Evolutionary conservation across 2,888 invertebrate species (phyloP).

Genomic region (Laothoe populi): DNA sequence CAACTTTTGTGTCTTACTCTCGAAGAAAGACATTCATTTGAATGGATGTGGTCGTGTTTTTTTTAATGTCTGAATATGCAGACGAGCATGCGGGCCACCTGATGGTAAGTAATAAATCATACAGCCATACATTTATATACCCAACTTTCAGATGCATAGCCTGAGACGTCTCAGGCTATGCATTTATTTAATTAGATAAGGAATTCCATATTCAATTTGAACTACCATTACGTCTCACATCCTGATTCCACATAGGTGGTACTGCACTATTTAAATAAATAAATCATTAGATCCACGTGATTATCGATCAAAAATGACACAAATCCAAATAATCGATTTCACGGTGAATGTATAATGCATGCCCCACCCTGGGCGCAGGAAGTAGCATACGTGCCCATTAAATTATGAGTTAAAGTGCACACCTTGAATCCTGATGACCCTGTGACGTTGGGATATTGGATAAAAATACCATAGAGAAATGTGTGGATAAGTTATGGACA

Average conservation of each 20-base stretch:
- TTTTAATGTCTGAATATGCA: no score
- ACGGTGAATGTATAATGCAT: conserved; percentile 37
- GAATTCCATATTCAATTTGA: neutral
- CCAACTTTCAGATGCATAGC: no score
- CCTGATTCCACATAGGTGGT: neutral
- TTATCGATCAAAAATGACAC: conserved; percentile 19
- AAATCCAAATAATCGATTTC: conserved; percentile 29
- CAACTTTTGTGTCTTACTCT: no score
- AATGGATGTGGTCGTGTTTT: no score
- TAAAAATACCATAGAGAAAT: conserved; percentile 19
- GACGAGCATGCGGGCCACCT: no score
- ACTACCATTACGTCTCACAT: neutral
- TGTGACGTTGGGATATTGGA: conserved; percentile 13
- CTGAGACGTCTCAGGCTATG: no score
- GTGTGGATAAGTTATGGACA: conserved; percentile 3
- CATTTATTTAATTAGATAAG: no score
- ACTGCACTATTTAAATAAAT: neutral
- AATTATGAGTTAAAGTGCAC: conserved; percentile 45
- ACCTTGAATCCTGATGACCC: conserved; percentile 21
- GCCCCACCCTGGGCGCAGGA: conserved; percentile 52
- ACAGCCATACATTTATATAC: no score
- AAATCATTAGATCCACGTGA: neutral
- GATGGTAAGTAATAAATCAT: no score
- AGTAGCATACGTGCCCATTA: conserved; percentile 48
- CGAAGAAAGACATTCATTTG: no score